phyloP scores from a whole-genome alignment of 1,140 invertebrate genomes.

The Maconellicoccus hirsutus region DNA sequence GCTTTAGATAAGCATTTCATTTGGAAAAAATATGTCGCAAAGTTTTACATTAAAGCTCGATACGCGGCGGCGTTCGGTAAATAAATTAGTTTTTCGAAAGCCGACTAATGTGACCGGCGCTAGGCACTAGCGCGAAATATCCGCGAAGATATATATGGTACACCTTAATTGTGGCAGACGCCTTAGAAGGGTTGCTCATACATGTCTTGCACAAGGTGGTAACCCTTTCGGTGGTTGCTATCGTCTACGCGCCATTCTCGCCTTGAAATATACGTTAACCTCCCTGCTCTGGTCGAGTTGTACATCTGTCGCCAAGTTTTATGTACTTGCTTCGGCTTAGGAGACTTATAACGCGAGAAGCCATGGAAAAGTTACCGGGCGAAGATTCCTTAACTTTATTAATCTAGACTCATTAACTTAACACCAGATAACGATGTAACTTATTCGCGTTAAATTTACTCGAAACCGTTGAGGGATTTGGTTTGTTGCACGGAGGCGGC shows the following conservation, averaged over 20 bases:
- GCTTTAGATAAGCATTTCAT: background rate
- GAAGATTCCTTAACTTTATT: conserved; percentile 16
- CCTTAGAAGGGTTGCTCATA: background rate
- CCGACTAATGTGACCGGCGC: no score
- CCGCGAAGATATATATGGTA: no score
- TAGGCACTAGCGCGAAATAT: no score
- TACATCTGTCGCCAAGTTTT: conserved; percentile 20
- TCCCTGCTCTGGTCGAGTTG: background rate
- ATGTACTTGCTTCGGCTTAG: background rate
- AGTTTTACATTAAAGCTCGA: background rate
- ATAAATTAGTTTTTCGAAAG: no score
- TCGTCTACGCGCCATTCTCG: background rate
- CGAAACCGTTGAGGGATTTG: background rate
- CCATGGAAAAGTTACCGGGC: background rate
- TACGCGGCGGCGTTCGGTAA: no score
- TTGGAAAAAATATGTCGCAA: background rate
- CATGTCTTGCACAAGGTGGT: background rate
- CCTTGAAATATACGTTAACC: background rate
- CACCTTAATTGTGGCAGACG: no score
- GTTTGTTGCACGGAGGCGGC: no score
- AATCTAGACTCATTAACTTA: conserved; percentile 16
- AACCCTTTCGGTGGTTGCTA: background rate
- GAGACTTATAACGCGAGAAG: background rate
- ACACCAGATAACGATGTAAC: conserved; percentile 17
- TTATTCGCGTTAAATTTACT: conserved; percentile 13